Base-by-base conservation (phyloP, 2,888 invertebrate genomes). In the Cecidostiba fungosa region DNA sequence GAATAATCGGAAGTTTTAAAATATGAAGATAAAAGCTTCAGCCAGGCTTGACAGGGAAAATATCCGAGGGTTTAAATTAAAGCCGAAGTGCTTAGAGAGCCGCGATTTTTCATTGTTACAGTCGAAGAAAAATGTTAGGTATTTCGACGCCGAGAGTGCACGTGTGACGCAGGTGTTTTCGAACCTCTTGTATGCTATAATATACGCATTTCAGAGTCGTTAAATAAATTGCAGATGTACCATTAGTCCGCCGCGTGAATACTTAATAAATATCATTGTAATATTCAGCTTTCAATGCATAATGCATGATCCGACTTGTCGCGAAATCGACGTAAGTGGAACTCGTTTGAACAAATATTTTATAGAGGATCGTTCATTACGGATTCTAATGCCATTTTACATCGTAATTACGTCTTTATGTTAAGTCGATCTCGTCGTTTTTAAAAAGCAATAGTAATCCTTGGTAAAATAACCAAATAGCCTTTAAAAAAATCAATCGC, bases 1-100 rank as follows among this genome's bases (percentile, higher is more conserved):
- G 79, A 79, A 76, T 84, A 76, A 84, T 84, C 79, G 73, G 47
- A 74, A 84, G 66, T 74, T 84, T 84, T 78, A 54, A 83, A 74
- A 69, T 79, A 59, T 80, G 70, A 78, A 36, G 50, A 69, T 70
- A 76, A 84, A 76, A 76, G 84, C 32, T 74, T 79, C 36, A 66
- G 23, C 73, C 29, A 50, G 1, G 26, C 62, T 79, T n/a, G 66
- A 69, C 47, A 39, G 39, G 54, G 62, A 70, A 82, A 39, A 70
- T 70, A 82, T 82, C 26, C 8, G 39, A 3, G 6, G 36, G 72
- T 77, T 76, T 69, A 69, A 69, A 69, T 69, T 77, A 36, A 82
- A 69, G 59, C 50, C n/a, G 72, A 43, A 14, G 6, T 32, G n/a
- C 32, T 77, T 36, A 26, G 59, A 14, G 59, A 54, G 0, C 70